Evolutionary conservation across 2,888 invertebrate species (phyloP).

Genomic region (Amorpha juglandis): DNA sequence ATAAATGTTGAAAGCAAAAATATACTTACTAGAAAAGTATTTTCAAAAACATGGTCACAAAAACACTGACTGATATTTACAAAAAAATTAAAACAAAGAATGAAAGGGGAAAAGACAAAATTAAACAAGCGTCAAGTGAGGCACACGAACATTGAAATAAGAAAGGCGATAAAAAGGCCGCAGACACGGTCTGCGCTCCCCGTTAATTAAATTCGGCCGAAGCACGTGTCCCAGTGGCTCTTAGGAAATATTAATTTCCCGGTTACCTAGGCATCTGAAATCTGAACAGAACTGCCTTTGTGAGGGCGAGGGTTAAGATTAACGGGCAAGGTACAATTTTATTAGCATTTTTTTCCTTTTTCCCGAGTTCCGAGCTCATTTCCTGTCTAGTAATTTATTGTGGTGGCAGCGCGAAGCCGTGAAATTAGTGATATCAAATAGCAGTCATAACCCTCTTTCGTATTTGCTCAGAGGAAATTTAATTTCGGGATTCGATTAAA

Average conservation of each 20-base stretch:
- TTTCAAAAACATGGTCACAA: not conserved
- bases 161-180: conserved; percentile 42
- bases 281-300: conserved; percentile 66
- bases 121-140: conserved; percentile 31
- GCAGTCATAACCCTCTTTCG: conserved; percentile 60
- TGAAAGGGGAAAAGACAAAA: not conserved
- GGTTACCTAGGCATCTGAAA: conserved; percentile 49
- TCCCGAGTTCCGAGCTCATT: conserved; percentile 75
- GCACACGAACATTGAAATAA: conserved; percentile 37
- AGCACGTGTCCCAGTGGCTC: conserved; percentile 44
- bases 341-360: conserved; percentile 80
- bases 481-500: conserved; percentile 59
- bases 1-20: not conserved
- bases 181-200: conserved; percentile 41
- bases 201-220: conserved; percentile 56
- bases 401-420: conserved; percentile 61
- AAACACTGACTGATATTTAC: not conserved
- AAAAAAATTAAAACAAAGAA: conserved; percentile 9
- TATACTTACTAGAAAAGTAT: not conserved
- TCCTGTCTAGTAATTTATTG: conserved; percentile 76
- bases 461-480: conserved; percentile 59
- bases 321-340: conserved; percentile 78
- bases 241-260: conserved; percentile 59
- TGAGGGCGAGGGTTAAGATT: conserved; percentile 70
- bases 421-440: conserved; percentile 76